phyloP scores from a whole-genome alignment of 2,888 invertebrate species.

The Beris chalybata region DNA sequence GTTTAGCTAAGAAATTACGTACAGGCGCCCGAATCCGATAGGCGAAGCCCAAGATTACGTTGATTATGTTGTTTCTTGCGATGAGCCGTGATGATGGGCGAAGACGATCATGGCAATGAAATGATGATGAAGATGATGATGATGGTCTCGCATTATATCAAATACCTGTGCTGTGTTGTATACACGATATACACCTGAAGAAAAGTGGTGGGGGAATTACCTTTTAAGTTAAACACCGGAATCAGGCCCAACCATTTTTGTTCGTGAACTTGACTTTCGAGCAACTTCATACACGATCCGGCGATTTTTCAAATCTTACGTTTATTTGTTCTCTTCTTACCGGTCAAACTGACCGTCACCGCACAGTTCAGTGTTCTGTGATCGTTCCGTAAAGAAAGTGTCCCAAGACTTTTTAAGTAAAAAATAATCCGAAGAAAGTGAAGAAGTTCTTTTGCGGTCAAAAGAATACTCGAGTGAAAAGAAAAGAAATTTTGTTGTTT shows the following conservation, averaged over 20 bases:
- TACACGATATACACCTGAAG: slow-evolving; percentile 3
- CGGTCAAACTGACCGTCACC: slow-evolving; percentile 11
- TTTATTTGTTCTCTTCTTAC: slow-evolving; percentile 22
- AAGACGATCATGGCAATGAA: slow-evolving; percentile 5
- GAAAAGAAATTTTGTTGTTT: slow-evolving; percentile 3
- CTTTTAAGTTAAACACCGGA: slow-evolving; percentile 51
- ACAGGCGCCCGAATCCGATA: too few species aligned
- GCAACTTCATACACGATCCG: slow-evolving; percentile 38
- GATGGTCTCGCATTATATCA: slow-evolving; percentile 18
- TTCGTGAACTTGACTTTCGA: slow-evolving; percentile 52
- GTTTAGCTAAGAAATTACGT: too few species aligned
- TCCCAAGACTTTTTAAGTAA: slow-evolving; percentile 1
- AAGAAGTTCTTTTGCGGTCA: slow-evolving; percentile 12
- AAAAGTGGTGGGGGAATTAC: slow-evolving; percentile 45
- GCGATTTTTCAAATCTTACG: slow-evolving; percentile 11
- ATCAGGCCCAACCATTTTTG: slow-evolving; percentile 51
- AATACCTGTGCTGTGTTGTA: slow-evolving; percentile 8
- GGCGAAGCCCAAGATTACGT: too few species aligned
- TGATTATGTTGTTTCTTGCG: too few species aligned
- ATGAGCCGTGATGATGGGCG: slow-evolving; percentile 22
- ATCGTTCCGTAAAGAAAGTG: slow-evolving; percentile 27
- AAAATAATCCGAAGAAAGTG: not conserved
- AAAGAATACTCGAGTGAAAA: not conserved
- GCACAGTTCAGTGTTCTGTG: slow-evolving; percentile 30
- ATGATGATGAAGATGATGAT: slow-evolving; percentile 21